Evolutionary conservation across 2,113 vertebrate species (phyloP).

Genomic region (Oncorhynchus gorbuscha): DNA sequence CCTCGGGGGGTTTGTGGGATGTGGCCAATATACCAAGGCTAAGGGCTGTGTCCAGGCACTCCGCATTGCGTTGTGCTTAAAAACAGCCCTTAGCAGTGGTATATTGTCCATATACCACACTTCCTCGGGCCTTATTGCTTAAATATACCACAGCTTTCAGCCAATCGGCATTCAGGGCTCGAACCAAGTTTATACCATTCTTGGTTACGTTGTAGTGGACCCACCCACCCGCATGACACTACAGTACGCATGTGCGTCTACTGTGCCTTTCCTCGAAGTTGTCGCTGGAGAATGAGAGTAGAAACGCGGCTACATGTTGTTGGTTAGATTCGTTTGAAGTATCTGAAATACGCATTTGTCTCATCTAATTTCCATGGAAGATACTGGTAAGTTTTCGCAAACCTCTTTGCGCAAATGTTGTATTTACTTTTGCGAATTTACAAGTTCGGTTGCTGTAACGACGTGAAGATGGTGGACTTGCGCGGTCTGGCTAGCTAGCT

Average conservation of each 20-base stretch:
- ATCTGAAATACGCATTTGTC: slow-evolving; percentile 31
- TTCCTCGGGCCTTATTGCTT: no score
- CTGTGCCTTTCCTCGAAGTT: slow-evolving; percentile 10
- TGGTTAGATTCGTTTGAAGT: slow-evolving; percentile 38
- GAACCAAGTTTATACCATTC: no score
- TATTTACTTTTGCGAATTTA: neutral
- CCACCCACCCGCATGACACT: no score
- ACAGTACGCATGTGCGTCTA: slow-evolving; percentile 58
- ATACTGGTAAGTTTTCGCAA: slow-evolving; percentile 60
- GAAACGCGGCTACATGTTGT: slow-evolving; percentile 31
- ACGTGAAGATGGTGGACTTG: neutral
- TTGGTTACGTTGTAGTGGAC: no score
- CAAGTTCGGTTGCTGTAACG: neutral
- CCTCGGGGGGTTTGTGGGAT: no score
- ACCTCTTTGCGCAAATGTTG: neutral
- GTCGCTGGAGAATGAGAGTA: slow-evolving; percentile 50
- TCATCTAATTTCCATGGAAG: slow-evolving; percentile 58
- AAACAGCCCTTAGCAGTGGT: no score
- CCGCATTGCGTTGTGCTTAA: no score
- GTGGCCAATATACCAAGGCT: no score
- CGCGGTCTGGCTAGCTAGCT: neutral
- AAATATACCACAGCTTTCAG: no score
- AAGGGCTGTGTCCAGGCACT: no score
- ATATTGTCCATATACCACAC: no score
- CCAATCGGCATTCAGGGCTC: no score